A percentile compares a stretch with the other conserved stretches of the same genome.
These are phyloP conservation scores for Diadumene lineata DNA, from an alignment of 92 coral and sea anemone genomes.

Conservation along the genomic window DNA sequence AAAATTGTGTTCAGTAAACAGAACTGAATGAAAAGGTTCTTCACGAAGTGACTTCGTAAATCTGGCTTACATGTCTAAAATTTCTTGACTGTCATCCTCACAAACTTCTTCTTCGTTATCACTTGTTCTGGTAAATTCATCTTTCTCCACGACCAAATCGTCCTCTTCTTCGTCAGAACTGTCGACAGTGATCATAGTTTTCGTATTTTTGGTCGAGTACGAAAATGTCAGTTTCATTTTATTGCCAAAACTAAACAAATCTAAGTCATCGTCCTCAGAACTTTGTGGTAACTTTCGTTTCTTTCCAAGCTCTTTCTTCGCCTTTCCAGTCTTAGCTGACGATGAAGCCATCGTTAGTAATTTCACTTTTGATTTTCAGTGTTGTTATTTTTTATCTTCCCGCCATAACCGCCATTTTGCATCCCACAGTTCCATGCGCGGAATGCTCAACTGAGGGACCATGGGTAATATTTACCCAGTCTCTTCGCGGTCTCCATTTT, in stretches of 20 bases:
- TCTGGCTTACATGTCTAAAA: conserved; percentile 24
- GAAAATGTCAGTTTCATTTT: conserved; percentile 64
- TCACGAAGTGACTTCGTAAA: no score
- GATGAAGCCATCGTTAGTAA: conserved; percentile 13
- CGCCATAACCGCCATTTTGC: conserved; percentile 35
- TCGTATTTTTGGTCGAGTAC: conserved; percentile 21
- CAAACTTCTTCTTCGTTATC: conserved; percentile 53
- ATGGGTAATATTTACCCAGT: conserved; percentile 23
- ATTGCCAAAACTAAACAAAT: conserved; percentile 61
- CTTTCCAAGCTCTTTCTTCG: conserved; percentile 3
- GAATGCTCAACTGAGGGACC: no score
- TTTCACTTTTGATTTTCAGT: neutral
- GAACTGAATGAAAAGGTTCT: no score
- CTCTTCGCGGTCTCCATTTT: neutral
- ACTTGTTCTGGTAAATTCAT: conserved; percentile 30
- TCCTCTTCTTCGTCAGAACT: conserved; percentile 59
- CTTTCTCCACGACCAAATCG: conserved; percentile 1
- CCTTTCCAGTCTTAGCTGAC: conserved; percentile 1
- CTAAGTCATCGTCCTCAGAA: conserved; percentile 1
- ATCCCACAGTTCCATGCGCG: conserved; percentile 11
- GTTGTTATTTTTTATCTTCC: conserved; percentile 2
- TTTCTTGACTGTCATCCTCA: conserved; percentile 34
- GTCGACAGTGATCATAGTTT: conserved; percentile 13
- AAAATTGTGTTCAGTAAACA: no score
- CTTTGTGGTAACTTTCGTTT: conserved; percentile 24